Conservation (phyloP, 2,797 vertebrate species). For the Trachops cirrhosus region DNA sequence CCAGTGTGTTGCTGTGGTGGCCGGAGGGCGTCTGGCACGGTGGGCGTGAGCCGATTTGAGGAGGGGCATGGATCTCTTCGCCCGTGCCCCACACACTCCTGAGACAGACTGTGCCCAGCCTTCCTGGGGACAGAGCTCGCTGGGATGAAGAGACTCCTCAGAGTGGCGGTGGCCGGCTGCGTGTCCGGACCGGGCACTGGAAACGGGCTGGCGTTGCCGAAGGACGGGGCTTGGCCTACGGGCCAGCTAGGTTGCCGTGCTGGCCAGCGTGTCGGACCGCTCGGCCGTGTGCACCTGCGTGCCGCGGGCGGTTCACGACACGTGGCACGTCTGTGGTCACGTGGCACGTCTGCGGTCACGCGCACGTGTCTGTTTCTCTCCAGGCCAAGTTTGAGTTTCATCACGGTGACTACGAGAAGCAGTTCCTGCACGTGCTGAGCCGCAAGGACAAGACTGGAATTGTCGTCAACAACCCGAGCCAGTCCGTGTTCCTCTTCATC, state of each 20-base stretch:
- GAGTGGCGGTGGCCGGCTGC: not conserved
- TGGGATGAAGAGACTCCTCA: not conserved
- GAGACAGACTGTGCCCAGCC: not conserved
- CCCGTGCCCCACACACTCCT: not conserved
- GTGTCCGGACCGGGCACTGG: not conserved
- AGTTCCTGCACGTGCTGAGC: constrained; percentile 98
- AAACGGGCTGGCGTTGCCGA: not conserved
- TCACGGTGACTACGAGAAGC: constrained; percentile 99
- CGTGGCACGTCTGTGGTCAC: not conserved
- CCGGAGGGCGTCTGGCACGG: not conserved
- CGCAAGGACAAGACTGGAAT: constrained; percentile 99
- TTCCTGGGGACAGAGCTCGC: not conserved
- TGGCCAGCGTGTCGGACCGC: not conserved
- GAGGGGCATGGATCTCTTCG: not conserved
- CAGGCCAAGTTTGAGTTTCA: constrained; percentile 99
- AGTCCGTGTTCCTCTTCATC: constrained; percentile 99
- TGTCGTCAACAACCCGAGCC: constrained; percentile 99
- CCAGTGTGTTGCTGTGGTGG: not conserved
- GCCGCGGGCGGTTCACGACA: not conserved
- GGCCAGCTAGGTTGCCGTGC: not conserved
- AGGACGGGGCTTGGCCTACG: not conserved
- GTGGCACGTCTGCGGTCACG: not conserved
- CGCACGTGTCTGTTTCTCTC: constrained; percentile 25
- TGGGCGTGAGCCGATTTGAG: not conserved
- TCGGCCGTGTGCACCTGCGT: not conserved